phyloP scores from a whole-genome alignment of 2,888 invertebrate genomes.

The Ornithoptera priamus region DNA sequence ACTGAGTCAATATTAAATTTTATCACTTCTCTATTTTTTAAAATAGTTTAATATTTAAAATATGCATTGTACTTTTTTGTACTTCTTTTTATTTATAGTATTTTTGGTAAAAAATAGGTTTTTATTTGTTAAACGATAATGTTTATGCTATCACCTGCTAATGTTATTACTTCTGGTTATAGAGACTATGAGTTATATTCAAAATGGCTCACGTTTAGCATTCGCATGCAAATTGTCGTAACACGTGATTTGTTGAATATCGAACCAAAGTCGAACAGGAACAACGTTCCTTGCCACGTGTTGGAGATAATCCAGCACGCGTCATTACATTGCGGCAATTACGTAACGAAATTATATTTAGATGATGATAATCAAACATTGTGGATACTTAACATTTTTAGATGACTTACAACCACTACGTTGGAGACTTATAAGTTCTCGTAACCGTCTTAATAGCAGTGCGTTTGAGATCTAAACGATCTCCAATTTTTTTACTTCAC shows the following conservation, averaged over 20 bases:
- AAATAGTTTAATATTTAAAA: too few relatives aligned
- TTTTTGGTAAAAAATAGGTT: neutral
- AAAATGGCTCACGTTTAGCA: constrained; percentile 7
- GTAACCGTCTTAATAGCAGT: too few relatives aligned
- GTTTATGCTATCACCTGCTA: neutral
- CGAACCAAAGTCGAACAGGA: constrained; percentile 3
- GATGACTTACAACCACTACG: too few relatives aligned
- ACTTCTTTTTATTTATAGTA: too few relatives aligned
- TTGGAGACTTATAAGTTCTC: too few relatives aligned
- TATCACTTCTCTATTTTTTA: too few relatives aligned
- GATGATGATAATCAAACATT: neutral
- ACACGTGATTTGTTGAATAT: constrained; percentile 21
- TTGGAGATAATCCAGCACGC: constrained; percentile 28
- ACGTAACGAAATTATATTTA: constrained; percentile 26
- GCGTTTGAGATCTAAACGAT: too few relatives aligned
- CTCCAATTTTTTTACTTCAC: too few relatives aligned
- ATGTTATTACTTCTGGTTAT: neutral
- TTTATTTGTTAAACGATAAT: too few relatives aligned
- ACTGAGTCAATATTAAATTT: too few relatives aligned
- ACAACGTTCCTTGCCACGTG: constrained; percentile 15
- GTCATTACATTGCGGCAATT: constrained; percentile 6
- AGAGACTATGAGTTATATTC: neutral
- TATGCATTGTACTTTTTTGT: too few relatives aligned
- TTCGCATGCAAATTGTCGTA: constrained; percentile 5
- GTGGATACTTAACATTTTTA: neutral